Percentiles rank a stretch among this genome's conserved stretches.
Conservation (phyloP, 2,113 vertebrate species). For the Boleophthalmus pectinirostris region DNA sequence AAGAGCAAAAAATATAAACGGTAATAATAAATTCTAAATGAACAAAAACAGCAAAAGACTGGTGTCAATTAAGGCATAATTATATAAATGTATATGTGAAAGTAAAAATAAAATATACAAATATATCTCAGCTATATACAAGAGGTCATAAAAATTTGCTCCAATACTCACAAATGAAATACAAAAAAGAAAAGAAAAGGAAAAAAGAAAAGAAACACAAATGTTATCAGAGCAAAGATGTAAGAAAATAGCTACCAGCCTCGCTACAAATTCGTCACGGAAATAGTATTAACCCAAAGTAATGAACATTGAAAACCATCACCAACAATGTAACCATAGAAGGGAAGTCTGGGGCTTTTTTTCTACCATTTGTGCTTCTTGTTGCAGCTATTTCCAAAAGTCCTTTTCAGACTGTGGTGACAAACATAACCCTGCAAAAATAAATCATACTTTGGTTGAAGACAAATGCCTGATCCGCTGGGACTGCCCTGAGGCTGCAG, state of each 20-base stretch:
- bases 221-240: not conserved
- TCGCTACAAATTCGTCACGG: not conserved
- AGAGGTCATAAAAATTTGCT: too few relatives aligned
- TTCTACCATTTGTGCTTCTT: constrained; percentile 51
- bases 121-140: too few relatives aligned
- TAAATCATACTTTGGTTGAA: constrained; percentile 79
- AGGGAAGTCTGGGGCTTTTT: constrained; percentile 31
- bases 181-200: too few relatives aligned
- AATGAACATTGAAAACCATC: constrained; percentile 70
- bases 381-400: constrained; percentile 65
- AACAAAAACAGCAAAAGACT: too few relatives aligned
- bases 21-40: too few relatives aligned
- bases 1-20: too few relatives aligned
- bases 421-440: constrained; percentile 77
- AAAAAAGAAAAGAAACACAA: too few relatives aligned
- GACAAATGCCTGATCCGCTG: constrained; percentile 75
- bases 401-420: constrained; percentile 67
- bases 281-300: constrained; percentile 66
- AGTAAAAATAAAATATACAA: too few relatives aligned
- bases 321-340: constrained; percentile 58
- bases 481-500: constrained; percentile 67
- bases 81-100: too few relatives aligned
- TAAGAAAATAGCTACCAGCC: not conserved
- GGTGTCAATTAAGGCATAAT: too few relatives aligned
- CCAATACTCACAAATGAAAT: too few relatives aligned